A percentile compares a stretch with the other conserved stretches of the same genome.
Conservation (phyloP, 2,888 invertebrate genomes). For the Helleia helle region DNA sequence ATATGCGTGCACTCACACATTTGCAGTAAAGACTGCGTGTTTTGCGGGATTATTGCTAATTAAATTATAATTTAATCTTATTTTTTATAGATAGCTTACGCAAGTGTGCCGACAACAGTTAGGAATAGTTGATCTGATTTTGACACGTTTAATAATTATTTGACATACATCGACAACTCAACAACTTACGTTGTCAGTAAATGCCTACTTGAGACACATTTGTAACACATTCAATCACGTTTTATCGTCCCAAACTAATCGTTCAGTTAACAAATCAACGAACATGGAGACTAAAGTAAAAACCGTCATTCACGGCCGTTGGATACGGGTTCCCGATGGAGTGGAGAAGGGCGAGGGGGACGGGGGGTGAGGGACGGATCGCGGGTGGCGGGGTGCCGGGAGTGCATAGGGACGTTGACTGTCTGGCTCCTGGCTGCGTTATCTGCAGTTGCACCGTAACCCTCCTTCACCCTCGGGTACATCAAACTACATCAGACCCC, state of each 20-base stretch:
- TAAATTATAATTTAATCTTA: no score
- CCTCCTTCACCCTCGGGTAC: constrained; percentile 52
- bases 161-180: no score
- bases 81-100: no score
- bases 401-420: constrained; percentile 71
- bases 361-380: constrained; percentile 17
- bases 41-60: no score
- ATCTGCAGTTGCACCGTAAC: constrained; percentile 71
- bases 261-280: constrained; percentile 50
- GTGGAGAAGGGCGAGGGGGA: constrained; percentile 21
- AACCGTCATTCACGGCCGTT: constrained; percentile 42
- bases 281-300: constrained; percentile 39
- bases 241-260: constrained; percentile 54
- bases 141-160: no score
- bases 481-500: constrained; percentile 55
- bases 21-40: no score
- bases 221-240: neutral
- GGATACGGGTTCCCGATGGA: constrained; percentile 60
- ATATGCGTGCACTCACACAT: no score
- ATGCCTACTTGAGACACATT: no score
- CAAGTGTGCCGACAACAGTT: no score
- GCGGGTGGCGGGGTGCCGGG: constrained; percentile 32
- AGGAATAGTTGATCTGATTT: no score
- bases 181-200: no score
- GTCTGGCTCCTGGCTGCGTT: constrained; percentile 66